These are phyloP conservation scores for Tribolium castaneum DNA, from an alignment of 1,140 invertebrate species.

Conservation along the genomic window DNA sequence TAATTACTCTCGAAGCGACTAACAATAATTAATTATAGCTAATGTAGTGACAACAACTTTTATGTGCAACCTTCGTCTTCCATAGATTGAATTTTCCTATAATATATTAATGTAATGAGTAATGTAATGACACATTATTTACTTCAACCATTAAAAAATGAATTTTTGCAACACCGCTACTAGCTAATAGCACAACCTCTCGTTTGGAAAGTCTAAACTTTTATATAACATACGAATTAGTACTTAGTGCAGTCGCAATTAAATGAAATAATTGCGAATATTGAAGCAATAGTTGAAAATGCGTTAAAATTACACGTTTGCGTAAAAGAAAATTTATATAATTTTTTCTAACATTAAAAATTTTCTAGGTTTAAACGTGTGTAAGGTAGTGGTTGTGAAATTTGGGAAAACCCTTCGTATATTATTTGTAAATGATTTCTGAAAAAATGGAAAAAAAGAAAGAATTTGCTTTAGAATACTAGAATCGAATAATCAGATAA, in stretches of 20 bases:
- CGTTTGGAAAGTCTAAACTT: not conserved
- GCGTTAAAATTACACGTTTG: not conserved
- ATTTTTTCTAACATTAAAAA: no score
- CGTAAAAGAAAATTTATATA: not conserved
- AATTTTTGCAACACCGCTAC: not conserved
- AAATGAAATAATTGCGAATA: not conserved
- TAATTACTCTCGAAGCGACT: not conserved
- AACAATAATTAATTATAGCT: not conserved
- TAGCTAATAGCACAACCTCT: not conserved
- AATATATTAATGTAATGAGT: not conserved
- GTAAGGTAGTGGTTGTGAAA: no score
- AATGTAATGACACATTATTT: not conserved
- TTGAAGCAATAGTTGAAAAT: not conserved
- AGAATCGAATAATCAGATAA: no score
- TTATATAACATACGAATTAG: not conserved
- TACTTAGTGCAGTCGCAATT: not conserved
- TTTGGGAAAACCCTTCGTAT: no score
- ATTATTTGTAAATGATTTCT: no score
- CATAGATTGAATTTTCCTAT: not conserved
- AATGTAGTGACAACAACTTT: not conserved
- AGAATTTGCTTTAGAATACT: no score
- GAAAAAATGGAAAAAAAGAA: no score
- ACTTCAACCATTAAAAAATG: not conserved
- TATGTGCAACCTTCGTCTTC: not conserved
- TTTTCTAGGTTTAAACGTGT: no score